Percentiles rank a stretch among this genome's conserved stretches.
Evolutionary conservation across 2,888 invertebrate species (phyloP).

Genomic region (Drosophila lacicola): DNA sequence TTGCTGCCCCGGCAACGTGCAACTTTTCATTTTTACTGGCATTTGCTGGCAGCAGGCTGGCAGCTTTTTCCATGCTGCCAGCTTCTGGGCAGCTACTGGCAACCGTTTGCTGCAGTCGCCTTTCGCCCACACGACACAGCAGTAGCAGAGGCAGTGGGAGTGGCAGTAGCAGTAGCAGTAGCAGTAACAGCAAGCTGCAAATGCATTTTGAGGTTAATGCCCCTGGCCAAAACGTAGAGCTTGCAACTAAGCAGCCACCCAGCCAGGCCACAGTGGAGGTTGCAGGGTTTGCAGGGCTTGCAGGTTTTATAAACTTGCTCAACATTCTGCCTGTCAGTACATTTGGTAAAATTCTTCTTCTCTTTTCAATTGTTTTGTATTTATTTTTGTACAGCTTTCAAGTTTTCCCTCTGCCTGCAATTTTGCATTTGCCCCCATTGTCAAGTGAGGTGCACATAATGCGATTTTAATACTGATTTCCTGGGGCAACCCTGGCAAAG

Average conservation of each 20-base stretch:
- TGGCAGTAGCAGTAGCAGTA: constrained; percentile 6
- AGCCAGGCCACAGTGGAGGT: neutral
- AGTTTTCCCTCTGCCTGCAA: constrained; percentile 13
- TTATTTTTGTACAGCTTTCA: constrained; percentile 22
- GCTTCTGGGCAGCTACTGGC: constrained; percentile 19
- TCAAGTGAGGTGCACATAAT: constrained; percentile 76
- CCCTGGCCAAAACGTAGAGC: constrained; percentile 49
- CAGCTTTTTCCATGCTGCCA: constrained; percentile 23
- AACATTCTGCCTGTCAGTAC: constrained; percentile 67
- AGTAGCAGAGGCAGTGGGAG: constrained; percentile 1
- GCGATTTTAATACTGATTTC: constrained; percentile 79
- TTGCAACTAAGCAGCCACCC: constrained; percentile 34
- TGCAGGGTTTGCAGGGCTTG: neutral
- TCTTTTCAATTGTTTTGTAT: constrained; percentile 11
- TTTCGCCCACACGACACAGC: constrained; percentile 24
- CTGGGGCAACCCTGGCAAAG: constrained; percentile 34
- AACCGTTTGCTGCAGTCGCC: constrained; percentile 28
- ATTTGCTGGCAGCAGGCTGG: constrained; percentile 43
- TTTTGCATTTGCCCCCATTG: constrained; percentile 39
- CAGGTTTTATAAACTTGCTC: constrained; percentile 69
- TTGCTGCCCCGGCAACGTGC: constrained; percentile 62
- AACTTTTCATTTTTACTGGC: constrained; percentile 76
- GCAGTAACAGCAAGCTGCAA: constrained; percentile 45
- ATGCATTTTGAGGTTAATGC: constrained; percentile 75
- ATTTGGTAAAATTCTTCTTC: constrained; percentile 61